These are phyloP conservation scores for Ischnura elegans DNA, from an alignment of 2,888 invertebrate species.

Conservation along the genomic window DNA sequence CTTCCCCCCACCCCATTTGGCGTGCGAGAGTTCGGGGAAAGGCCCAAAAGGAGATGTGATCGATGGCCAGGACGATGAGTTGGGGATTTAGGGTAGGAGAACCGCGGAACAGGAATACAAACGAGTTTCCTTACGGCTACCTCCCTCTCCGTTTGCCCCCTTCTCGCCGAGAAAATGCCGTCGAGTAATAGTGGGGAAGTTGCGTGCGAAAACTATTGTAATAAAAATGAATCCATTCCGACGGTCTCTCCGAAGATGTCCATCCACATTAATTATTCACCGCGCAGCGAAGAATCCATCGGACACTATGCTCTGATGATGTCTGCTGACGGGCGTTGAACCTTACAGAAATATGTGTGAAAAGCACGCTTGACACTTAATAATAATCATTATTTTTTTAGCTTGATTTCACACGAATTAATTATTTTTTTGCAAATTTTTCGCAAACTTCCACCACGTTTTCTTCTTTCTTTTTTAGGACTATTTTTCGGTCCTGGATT, in stretches of 20 bases:
- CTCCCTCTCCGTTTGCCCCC: background rate
- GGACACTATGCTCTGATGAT: background rate
- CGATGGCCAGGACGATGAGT: constrained; percentile 53
- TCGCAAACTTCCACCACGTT: no score
- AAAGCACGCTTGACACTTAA: no score
- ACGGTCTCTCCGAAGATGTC: background rate
- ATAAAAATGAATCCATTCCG: background rate
- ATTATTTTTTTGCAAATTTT: no score
- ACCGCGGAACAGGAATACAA: constrained; percentile 40
- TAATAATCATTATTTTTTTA: no score
- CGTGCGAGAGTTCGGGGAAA: background rate
- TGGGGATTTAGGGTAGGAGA: constrained; percentile 39
- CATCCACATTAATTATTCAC: constrained; percentile 21
- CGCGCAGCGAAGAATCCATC: background rate
- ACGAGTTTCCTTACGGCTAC: background rate
- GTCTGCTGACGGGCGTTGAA: background rate
- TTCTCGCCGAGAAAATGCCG: background rate
- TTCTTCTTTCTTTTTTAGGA: no score
- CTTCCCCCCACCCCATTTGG: background rate
- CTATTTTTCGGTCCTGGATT: no score
- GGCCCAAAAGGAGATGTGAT: constrained; percentile 45
- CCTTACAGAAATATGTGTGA: background rate
- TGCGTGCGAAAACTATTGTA: background rate
- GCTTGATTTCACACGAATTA: no score
- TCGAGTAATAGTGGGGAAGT: background rate